Evolutionary conservation across 1,140 invertebrate species (phyloP), one percentile per base, ranked within the genome.

Genomic region (Zaprionus gabonicus): DNA sequence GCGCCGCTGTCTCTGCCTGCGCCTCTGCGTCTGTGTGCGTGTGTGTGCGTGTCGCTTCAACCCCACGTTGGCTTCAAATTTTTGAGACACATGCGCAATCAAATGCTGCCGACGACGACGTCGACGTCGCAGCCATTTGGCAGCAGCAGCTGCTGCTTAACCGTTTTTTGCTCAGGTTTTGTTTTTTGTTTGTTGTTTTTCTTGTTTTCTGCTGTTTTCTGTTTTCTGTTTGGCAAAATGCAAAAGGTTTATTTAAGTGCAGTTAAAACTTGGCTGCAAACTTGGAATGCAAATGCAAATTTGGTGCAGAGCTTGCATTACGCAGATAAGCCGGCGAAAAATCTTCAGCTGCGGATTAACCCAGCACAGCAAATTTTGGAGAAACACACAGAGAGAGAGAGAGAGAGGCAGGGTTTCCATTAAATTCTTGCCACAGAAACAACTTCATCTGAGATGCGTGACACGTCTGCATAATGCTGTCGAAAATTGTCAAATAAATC

Each of bases 401-500:
- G 17, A 6, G 7, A 17, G 41, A n/a, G n/a, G n/a, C n/a, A 17
- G 46, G 4, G 38, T 4, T 25, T 51, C 46, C 25, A 74, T 70
- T 71, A 36, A 58, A 25, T 15, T 51, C 25, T 63, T 31, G 53
- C 28, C 27, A 0, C 7, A 6, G 46, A 28, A 76, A 71, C 68
- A 64, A 59, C 85, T 80, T 66, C 51, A 80, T 81, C 56, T 56
- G 56, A 70, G 36, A 90, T 90, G 82, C 86, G 82, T 80, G 80
- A 80, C 82, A 85, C 79, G 85, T 91, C 58, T 76, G 79, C 68
- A 78, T 85, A 78, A 91, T 88, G 88, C 84, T 91, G 88, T 88
- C 84, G 82, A 85, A 91, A 91, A 91, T 85, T 88, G 88, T 91
- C 88, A 81, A 86, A 91, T 91, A 91, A 91, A 91, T 91, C 88